Evolutionary conservation across 2,113 vertebrate genomes (phyloP).

Genomic region (Todiramphus chloris): DNA sequence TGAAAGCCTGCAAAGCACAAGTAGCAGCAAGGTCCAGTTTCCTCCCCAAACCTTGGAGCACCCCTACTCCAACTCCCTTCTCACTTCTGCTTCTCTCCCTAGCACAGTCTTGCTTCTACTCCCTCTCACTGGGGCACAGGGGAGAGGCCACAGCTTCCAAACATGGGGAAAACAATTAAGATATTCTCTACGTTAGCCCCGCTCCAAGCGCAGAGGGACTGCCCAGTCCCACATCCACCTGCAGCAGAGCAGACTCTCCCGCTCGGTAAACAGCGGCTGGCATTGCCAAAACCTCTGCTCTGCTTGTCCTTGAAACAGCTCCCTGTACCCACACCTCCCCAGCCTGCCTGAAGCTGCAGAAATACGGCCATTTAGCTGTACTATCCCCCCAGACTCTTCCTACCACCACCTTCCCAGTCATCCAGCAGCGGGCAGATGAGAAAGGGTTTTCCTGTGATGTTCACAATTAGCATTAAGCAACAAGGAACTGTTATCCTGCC

Average conservation of each 20-base stretch:
- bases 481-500: neutral
- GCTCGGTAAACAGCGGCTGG: neutral
- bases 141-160: neutral
- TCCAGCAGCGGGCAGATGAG: neutral
- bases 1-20: neutral
- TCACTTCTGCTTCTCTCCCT: conserved; percentile 23
- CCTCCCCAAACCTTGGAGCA: neutral
- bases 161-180: neutral
- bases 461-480: neutral
- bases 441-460: neutral
- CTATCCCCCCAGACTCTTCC: neutral
- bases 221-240: neutral
- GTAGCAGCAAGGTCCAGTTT: neutral
- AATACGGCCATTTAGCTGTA: neutral
- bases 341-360: neutral
- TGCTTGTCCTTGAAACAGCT: neutral
- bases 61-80: neutral
- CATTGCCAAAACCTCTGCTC: neutral
- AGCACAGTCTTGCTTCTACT: neutral
- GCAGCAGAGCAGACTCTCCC: neutral
- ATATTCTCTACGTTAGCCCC: neutral
- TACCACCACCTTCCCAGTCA: neutral
- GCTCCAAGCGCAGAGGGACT: neutral
- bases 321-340: neutral
- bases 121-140: neutral